These are phyloP conservation scores for Schizaphis graminum DNA, from an alignment of 2,888 invertebrate genomes.

Conservation along the genomic window DNA sequence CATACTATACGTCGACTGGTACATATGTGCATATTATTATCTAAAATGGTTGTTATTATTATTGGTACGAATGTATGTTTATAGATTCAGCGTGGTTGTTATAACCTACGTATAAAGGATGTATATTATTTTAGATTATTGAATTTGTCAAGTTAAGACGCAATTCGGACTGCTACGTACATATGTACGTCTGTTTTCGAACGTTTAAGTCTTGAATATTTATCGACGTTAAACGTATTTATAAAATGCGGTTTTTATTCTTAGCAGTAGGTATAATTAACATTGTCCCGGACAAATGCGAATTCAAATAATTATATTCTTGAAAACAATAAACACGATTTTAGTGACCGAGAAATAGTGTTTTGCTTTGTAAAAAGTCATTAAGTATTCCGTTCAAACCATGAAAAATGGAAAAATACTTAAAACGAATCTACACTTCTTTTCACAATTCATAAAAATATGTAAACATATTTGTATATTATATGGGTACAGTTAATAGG, in stretches of 20 bases:
- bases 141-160: not conserved
- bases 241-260: not conserved
- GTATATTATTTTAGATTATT: slow-evolving; percentile 31
- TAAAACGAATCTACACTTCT: not conserved
- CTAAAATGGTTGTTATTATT: not conserved
- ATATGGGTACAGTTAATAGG: not conserved
- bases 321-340: not conserved
- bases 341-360: not conserved
- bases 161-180: not conserved
- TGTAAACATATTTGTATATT: not conserved
- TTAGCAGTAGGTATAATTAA: not conserved
- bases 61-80: not conserved
- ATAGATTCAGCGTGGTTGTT: not conserved
- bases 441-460: not conserved
- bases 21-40: not conserved
- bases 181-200: not conserved
- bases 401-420: not conserved
- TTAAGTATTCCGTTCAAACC: not conserved
- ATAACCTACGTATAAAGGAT: not conserved
- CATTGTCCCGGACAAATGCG: not conserved
- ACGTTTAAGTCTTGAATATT: not conserved
- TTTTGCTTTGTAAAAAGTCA: not conserved
- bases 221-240: not conserved
- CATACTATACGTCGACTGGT: not conserved
- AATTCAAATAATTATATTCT: not conserved